phyloP scores from a whole-genome alignment of 2,113 vertebrate species.

The Haemorhous mexicanus region DNA sequence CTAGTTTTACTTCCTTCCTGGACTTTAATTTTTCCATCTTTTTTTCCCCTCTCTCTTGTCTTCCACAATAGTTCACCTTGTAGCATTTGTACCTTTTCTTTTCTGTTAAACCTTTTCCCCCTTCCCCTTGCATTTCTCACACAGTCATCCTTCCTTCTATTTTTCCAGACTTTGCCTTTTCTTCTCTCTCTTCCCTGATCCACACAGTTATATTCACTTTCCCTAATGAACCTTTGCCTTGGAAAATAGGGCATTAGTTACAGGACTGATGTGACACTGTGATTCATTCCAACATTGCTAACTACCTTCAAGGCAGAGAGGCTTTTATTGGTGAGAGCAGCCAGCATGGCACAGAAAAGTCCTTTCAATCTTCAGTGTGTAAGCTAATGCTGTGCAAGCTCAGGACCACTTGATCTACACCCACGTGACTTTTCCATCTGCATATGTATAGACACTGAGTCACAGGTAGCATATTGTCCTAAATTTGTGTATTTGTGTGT shows the following conservation, averaged over 20 bases:
- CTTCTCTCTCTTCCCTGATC: neutral
- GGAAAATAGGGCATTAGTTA: neutral
- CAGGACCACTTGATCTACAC: neutral
- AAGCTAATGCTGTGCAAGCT: neutral
- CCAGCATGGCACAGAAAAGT: neutral
- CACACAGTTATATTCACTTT: neutral
- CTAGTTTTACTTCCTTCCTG: neutral
- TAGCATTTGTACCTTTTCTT: neutral
- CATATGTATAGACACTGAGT: neutral
- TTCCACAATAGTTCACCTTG: neutral
- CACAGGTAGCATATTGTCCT: neutral
- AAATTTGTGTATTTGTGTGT: neutral
- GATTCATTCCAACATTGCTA: neutral
- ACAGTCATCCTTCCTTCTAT: neutral
- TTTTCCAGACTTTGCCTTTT: neutral
- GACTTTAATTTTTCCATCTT: neutral
- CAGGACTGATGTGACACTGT: neutral
- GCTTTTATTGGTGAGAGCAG: neutral
- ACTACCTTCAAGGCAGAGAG: neutral
- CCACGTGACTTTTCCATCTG: neutral
- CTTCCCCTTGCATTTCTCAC: neutral
- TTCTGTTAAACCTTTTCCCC: neutral
- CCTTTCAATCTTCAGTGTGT: neutral
- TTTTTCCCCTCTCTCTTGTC: neutral
- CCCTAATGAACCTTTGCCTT: neutral